Conservation (phyloP, 2,888 invertebrate genomes). For the Elgonia sp. region DNA sequence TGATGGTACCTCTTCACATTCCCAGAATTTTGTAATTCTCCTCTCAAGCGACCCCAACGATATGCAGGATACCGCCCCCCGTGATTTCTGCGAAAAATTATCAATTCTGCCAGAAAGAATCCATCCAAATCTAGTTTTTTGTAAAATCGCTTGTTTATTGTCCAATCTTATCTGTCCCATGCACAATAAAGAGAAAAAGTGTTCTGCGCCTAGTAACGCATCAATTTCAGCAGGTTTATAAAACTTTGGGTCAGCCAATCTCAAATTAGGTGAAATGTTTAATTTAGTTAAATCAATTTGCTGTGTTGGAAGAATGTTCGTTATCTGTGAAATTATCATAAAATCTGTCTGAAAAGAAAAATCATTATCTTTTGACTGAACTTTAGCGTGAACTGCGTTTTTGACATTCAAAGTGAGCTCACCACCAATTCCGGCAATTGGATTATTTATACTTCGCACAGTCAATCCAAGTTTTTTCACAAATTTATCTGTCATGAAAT, state of each 20-base stretch:
- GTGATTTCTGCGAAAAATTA: background rate
- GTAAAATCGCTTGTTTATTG: constrained; percentile 12
- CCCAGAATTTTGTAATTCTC: constrained; percentile 73
- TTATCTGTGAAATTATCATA: constrained; percentile 44
- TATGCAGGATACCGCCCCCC: background rate
- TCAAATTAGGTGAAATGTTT: constrained; percentile 26
- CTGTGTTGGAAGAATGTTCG: background rate
- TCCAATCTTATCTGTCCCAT: constrained; percentile 49
- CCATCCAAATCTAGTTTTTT: constrained; percentile 59
- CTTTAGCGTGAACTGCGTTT: background rate
- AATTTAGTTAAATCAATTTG: background rate
- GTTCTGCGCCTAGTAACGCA: constrained; percentile 42
- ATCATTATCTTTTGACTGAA: constrained; percentile 19
- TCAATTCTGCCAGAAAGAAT: constrained; percentile 32
- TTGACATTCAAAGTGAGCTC: constrained; percentile 9
- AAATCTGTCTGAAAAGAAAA: constrained; percentile 16
- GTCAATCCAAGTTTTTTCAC: too few species aligned
- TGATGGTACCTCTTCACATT: constrained; percentile 76
- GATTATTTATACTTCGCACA: too few species aligned
- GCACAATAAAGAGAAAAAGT: constrained; percentile 28
- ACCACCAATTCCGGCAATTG: background rate
- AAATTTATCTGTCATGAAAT: too few species aligned
- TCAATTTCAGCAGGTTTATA: constrained; percentile 20
- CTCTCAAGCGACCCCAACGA: constrained; percentile 13
- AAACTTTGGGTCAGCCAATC: constrained; percentile 54